phyloP scores from a whole-genome alignment of 2,797 vertebrate genomes.

The Apodemus agrarius region DNA sequence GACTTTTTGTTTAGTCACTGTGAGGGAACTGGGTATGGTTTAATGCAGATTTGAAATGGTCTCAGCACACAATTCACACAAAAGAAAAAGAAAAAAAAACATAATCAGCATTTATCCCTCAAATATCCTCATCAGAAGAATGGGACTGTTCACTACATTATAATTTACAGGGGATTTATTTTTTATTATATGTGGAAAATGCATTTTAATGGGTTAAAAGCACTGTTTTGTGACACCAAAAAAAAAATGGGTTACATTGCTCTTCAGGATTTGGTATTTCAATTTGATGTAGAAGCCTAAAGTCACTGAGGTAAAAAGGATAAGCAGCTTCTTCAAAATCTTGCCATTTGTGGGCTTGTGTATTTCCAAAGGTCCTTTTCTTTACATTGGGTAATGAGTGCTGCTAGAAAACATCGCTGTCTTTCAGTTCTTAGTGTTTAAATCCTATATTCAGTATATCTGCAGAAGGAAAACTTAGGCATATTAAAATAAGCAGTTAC shows the following conservation, averaged over 20 bases:
- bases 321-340: slow-evolving; percentile 83
- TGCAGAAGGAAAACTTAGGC: slow-evolving; percentile 79
- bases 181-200: slow-evolving; percentile 88
- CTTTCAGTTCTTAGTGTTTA: slow-evolving; percentile 73
- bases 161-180: slow-evolving; percentile 86
- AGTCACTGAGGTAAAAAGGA: slow-evolving; percentile 85
- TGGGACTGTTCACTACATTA: slow-evolving; percentile 83
- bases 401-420: slow-evolving; percentile 60
- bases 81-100: slow-evolving; percentile 61
- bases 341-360: slow-evolving; percentile 77
- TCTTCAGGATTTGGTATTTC: slow-evolving; percentile 85
- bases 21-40: slow-evolving; percentile 82
- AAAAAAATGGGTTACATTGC: slow-evolving; percentile 81
- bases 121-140: slow-evolving; percentile 84
- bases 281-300: slow-evolving; percentile 82
- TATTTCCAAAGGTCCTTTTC: slow-evolving; percentile 62
- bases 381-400: slow-evolving; percentile 82
- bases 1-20: slow-evolving; percentile 78
- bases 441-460: slow-evolving; percentile 77
- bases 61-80: slow-evolving; percentile 85
- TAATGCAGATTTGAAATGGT: slow-evolving; percentile 83
- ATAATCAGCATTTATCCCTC: slow-evolving; percentile 85
- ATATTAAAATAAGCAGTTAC: slow-evolving; percentile 80
- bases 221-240: slow-evolving; percentile 83
- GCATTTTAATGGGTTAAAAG: slow-evolving; percentile 85